These are phyloP conservation scores for Scyliorhinus canicula DNA, from an alignment of 2,797 vertebrate genomes.

Conservation along the genomic window DNA sequence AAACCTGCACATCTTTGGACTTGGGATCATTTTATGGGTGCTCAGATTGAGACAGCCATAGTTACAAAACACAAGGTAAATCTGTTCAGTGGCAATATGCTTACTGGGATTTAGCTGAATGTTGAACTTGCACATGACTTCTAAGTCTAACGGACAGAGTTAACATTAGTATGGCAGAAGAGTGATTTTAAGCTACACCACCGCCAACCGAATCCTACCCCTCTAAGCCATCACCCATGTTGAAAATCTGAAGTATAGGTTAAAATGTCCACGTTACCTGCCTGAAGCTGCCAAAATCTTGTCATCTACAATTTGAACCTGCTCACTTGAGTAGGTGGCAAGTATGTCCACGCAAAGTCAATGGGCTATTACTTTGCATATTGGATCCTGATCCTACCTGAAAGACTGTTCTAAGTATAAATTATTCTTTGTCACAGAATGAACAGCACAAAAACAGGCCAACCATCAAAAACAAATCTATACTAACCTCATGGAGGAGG, in stretches of 20 bases:
- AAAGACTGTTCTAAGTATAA: not conserved
- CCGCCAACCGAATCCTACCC: no score
- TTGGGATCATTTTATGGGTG: not conserved
- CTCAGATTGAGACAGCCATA: not conserved
- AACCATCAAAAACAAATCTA: no score
- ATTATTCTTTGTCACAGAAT: no score
- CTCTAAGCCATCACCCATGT: not conserved
- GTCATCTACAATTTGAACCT: not conserved
- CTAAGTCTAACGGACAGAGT: not conserved
- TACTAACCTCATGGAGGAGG: no score
- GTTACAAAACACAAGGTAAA: not conserved
- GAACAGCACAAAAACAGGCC: no score
- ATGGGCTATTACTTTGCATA: not conserved
- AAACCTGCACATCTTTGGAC: no score
- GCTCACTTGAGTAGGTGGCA: not conserved
- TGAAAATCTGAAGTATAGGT: not conserved
- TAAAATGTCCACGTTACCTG: not conserved
- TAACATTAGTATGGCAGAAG: not conserved
- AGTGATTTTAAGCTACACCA: not conserved
- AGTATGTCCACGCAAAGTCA: not conserved
- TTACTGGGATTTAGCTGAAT: not conserved
- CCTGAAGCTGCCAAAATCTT: not conserved
- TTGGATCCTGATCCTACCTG: not conserved
- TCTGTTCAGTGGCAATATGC: not conserved
- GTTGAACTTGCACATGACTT: not conserved